phyloP scores from a whole-genome alignment of 1,140 invertebrate species.

The Teleopsis dalmanni region DNA sequence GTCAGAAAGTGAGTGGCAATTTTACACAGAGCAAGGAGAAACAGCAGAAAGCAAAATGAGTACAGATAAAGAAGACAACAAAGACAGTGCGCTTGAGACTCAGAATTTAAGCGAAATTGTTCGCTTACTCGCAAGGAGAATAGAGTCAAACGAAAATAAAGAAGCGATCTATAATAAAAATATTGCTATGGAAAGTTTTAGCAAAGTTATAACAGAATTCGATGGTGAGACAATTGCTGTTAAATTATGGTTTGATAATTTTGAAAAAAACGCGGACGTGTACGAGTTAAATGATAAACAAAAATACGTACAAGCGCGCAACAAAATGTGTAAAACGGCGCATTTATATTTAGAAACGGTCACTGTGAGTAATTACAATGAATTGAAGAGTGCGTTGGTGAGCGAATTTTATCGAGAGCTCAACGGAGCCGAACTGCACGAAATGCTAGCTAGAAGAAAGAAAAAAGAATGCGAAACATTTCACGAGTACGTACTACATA shows the following conservation, averaged over 20 bases:
- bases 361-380: neutral
- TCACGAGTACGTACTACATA: slow-evolving; percentile 1
- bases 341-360: slow-evolving; percentile 1
- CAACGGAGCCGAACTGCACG: neutral
- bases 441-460: neutral
- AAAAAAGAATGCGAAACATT: neutral
- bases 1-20: no score
- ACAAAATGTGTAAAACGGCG: slow-evolving; percentile 1
- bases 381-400: neutral
- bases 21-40: no score
- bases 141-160: no score
- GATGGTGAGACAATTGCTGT: neutral
- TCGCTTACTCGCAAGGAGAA: no score
- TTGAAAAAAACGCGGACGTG: no score
- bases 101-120: no score
- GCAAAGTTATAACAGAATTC: neutral
- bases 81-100: no score
- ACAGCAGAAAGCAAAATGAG: no score
- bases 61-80: no score
- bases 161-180: no score
- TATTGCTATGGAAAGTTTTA: neutral
- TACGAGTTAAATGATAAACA: neutral
- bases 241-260: no score
- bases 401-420: neutral
- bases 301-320: neutral